These are phyloP conservation scores for Stomatorhinus walkeri DNA, from an alignment of 2,797 vertebrate genomes.

Conservation along the genomic window DNA sequence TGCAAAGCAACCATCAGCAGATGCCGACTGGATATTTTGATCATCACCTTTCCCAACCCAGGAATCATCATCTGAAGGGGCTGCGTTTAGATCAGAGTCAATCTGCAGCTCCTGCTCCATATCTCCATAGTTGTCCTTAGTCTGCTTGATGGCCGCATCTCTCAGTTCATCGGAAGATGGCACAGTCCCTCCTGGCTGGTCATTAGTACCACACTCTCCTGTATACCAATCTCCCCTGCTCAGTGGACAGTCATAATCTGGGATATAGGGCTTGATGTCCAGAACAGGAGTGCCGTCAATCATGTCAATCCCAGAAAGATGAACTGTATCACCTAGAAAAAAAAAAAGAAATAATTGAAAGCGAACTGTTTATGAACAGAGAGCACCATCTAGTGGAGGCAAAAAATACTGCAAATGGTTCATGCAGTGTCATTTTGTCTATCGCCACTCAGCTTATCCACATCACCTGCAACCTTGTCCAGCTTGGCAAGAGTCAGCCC, in stretches of 20 bases:
- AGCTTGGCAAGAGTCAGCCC: conserved; percentile 77
- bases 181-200: not conserved
- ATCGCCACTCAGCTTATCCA: not conserved
- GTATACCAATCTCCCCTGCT: conserved; percentile 27
- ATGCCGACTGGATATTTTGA: not conserved
- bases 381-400: not conserved
- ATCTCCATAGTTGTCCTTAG: conserved; percentile 15
- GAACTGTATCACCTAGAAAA: conserved; percentile 63
- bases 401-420: not conserved
- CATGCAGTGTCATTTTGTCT: not conserved
- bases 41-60: conserved; percentile 5
- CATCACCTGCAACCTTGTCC: conserved; percentile 67
- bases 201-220: conserved; percentile 15
- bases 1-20: not conserved
- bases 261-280: conserved; percentile 83
- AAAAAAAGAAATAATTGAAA: not conserved
- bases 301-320: conserved; percentile 79
- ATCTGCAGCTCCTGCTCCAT: not conserved
- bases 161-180: not conserved
- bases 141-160: conserved; percentile 24
- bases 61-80: conserved; percentile 8
- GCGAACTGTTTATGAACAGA: not conserved
- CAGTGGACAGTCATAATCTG: conserved; percentile 72
- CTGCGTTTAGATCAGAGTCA: not conserved
- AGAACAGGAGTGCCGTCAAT: conserved; percentile 78